A percentile compares a stretch with the other conserved stretches of the same genome.
phyloP scores from a whole-genome alignment of 1,140 invertebrate genomes.

The Calosoma granatense region DNA sequence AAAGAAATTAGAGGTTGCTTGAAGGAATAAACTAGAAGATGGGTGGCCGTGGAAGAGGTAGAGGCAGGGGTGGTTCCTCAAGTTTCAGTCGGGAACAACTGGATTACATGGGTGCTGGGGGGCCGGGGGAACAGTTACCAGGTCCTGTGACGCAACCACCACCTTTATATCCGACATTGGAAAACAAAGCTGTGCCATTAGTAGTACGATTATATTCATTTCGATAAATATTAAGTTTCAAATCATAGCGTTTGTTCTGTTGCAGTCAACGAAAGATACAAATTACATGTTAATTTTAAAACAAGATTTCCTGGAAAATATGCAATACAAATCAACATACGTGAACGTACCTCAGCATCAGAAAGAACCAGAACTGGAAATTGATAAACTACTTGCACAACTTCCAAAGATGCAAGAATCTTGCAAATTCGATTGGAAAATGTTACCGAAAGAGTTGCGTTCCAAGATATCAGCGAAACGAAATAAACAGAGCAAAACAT shows the following conservation, averaged over 20 bases:
- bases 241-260: too few relatives aligned
- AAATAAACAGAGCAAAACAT: conserved; percentile 9
- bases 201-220: conserved; percentile 24
- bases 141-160: conserved; percentile 53
- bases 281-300: conserved; percentile 48
- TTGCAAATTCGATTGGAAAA: conserved; percentile 42
- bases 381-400: conserved; percentile 48
- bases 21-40: conserved; percentile 25
- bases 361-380: conserved; percentile 53
- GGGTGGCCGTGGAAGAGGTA: conserved; percentile 33
- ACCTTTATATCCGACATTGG: conserved; percentile 50
- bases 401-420: conserved; percentile 33
- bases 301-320: conserved; percentile 46
- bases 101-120: conserved; percentile 42
- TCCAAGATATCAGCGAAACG: conserved; percentile 34
- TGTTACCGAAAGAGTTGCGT: conserved; percentile 45
- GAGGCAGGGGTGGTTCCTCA: conserved; percentile 38
- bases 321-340: conserved; percentile 44
- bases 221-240: too few relatives aligned
- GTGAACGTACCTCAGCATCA: conserved; percentile 31
- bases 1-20: conserved; percentile 25
- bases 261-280: conserved; percentile 33
- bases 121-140: conserved; percentile 45
- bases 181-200: conserved; percentile 45
- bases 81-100: conserved; percentile 52